Evolutionary conservation across 92 coral and sea anemone genomes (phyloP), one percentile per base, ranked within the genome.

Genomic region (Porites lobata): DNA sequence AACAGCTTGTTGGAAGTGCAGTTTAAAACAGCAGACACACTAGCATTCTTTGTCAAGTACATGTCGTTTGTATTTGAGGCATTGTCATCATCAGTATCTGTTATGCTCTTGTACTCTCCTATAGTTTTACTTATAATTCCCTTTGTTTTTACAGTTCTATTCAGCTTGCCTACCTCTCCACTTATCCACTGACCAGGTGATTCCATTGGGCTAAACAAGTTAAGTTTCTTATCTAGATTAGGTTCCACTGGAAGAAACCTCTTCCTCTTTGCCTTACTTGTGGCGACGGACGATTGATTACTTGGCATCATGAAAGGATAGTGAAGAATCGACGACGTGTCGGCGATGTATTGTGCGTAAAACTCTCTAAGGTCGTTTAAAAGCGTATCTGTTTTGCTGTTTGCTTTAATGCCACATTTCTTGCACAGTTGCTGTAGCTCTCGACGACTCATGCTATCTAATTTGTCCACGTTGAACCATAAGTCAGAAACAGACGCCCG

Each of bases 351-450:
- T 51, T 79, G 80, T 9, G 29, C 59, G 77, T 98, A 93, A 72
- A 95, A 98, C 6, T 81, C 84, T 77, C 74, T 77, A 21, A 98
- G 89, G 68, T 95, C 91, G 51, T 79, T 76, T 20, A 81, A 50
- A n/a, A 98, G 89, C 12, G 85, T 80, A 14, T 65, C 17, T 7
- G 96, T 92, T 85, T 91, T 95, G 69, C 93, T 90, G 59, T 82
- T 92, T 15, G 99, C 99, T 57, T 92, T 94, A 38, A 98, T 74
- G 0, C 96, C 91, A 77, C 94, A 86, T 67, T 91, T 92, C 83
- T 92, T 92, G 90, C 98, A 95, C 78, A 94, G 75, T 22, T 77
- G 73, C 77, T 98, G 99, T 9, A 98, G 91, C 51, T 94, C 96
- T 54, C 94, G 90, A 47, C 98, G 95, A 10, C 91, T 71, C 92